Evolutionary conservation across 2,113 vertebrate species (phyloP), one percentile per base, ranked within the genome.

Genomic region (Neotoma lepida): DNA sequence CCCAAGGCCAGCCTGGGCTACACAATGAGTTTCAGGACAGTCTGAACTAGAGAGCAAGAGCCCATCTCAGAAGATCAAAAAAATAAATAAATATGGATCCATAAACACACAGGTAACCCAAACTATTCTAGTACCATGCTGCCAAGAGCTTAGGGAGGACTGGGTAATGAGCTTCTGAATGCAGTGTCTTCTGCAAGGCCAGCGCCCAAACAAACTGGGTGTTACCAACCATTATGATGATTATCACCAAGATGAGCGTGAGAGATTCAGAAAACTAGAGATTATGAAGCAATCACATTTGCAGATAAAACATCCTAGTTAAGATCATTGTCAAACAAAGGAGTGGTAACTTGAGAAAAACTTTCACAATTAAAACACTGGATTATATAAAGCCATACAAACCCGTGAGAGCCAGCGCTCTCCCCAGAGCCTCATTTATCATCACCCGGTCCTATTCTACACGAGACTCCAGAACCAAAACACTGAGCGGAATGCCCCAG

Each of bases 301-400:
- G 30, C 33, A 86, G 51, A 92, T 54, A 80, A 85, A 89, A 46
- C 33, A 54, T 44, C 84, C 85, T 76, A 63, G 28, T 39, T 63
- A 51, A 61, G 35, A 56, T 76, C 46, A 77, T 61, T 91, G 81
- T 66, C 24, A 95, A 92, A 82, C 63, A 58, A 73, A 58, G 49
- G 46, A 87, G 84, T 15, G 73, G 58, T 28, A 84, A 85, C 41
- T 54, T 73, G 49, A 86, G 41, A 54, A 28, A 89, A 56, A 66
- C 30, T 39, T 73, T 78, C 94, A 77, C 58, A 56, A 88, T 51
- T 87, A 73, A 76, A 88, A 82, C 12, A 30, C 9, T 33, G 73
- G 1, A 26, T 51, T 41, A 64, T 33, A 82, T 41, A 88, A 91
- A 63, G 73, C 17, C 33, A 12, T 54, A 12, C 22, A 56, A 56